Conservation (phyloP, 2,797 vertebrate species). For the Lindbergichthys nudifrons region DNA sequence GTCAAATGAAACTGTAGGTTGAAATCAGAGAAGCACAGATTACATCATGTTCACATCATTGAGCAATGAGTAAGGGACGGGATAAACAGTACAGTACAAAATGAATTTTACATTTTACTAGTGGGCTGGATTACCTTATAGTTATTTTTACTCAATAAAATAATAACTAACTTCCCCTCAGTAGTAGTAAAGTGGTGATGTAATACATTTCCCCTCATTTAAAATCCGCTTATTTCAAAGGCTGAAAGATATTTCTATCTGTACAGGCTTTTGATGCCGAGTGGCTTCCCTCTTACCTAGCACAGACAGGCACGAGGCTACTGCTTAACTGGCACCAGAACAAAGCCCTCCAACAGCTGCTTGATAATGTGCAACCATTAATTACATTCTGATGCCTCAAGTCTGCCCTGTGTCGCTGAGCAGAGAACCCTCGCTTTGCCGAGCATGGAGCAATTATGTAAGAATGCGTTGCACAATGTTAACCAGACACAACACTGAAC, state of each 20-base stretch:
- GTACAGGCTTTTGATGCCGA: slow-evolving; percentile 41
- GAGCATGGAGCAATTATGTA: slow-evolving; percentile 68
- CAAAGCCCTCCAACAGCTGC: slow-evolving; percentile 81
- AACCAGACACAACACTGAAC: slow-evolving; percentile 49
- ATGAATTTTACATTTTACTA: slow-evolving; percentile 22
- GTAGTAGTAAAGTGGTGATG: slow-evolving; percentile 4
- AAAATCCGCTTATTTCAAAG: slow-evolving; percentile 38
- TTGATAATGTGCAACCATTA: slow-evolving; percentile 82
- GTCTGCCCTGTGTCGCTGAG: slow-evolving; percentile 70
- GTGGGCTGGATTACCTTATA: slow-evolving; percentile 12
- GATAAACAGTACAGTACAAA: slow-evolving; percentile 20
- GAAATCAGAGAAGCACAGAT: slow-evolving; percentile 47
- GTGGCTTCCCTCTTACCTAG: slow-evolving; percentile 56
- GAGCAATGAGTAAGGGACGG: slow-evolving; percentile 31
- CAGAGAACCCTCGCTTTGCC: slow-evolving; percentile 48
- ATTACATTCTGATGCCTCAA: slow-evolving; percentile 81
- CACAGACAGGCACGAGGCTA: slow-evolving; percentile 56
- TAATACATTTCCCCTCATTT: slow-evolving; percentile 20
- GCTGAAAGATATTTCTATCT: slow-evolving; percentile 35
- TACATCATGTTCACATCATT: slow-evolving; percentile 49
- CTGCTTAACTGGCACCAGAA: slow-evolving; percentile 73
- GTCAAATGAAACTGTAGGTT: slow-evolving; percentile 62
- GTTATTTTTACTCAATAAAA: slow-evolving; percentile 35
- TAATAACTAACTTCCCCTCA: slow-evolving; percentile 12
- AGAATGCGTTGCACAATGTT: slow-evolving; percentile 61